These are phyloP conservation scores for Drosophila sproati DNA, from an alignment of 1,140 invertebrate species.

Conservation along the genomic window DNA sequence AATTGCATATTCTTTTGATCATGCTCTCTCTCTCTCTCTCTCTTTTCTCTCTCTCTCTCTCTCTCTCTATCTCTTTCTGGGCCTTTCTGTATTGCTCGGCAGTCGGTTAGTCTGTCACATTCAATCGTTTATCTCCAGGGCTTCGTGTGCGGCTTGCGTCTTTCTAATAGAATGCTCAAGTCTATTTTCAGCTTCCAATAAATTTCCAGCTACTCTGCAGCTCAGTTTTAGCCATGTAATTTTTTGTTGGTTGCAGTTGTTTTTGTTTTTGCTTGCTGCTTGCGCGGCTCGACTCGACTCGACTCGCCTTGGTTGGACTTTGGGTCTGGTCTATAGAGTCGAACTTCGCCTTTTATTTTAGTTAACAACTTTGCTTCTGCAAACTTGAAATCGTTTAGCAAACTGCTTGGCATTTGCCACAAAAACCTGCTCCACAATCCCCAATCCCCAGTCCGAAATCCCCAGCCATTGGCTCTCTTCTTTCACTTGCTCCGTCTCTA, in stretches of 20 bases:
- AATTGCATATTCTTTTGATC: background rate
- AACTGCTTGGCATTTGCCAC: conserved; percentile 52
- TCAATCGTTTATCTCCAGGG: conserved; percentile 17
- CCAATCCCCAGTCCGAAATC: too few relatives aligned
- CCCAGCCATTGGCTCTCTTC: background rate
- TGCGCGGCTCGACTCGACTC: conserved; percentile 1
- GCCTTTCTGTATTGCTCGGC: background rate
- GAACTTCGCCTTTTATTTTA: conserved; percentile 56
- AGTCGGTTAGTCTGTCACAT: conserved; percentile 21
- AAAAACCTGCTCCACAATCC: conserved; percentile 23
- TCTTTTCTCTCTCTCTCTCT: background rate
- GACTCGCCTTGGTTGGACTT: background rate
- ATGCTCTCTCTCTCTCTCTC: background rate
- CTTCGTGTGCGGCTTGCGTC: conserved; percentile 21
- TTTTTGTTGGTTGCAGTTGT: conserved; percentile 11
- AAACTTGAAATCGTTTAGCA: conserved; percentile 72
- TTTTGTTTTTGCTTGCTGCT: background rate
- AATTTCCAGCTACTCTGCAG: conserved; percentile 54
- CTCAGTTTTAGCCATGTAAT: conserved; percentile 49
- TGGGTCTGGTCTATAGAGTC: conserved; percentile 15
- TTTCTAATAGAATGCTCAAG: conserved; percentile 54
- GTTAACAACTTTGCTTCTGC: conserved; percentile 63
- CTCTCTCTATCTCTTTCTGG: background rate
- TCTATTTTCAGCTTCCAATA: conserved; percentile 64
- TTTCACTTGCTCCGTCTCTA: background rate